Evolutionary conservation across 2,888 invertebrate genomes (phyloP).

Genomic region (Uloborus plumipes): DNA sequence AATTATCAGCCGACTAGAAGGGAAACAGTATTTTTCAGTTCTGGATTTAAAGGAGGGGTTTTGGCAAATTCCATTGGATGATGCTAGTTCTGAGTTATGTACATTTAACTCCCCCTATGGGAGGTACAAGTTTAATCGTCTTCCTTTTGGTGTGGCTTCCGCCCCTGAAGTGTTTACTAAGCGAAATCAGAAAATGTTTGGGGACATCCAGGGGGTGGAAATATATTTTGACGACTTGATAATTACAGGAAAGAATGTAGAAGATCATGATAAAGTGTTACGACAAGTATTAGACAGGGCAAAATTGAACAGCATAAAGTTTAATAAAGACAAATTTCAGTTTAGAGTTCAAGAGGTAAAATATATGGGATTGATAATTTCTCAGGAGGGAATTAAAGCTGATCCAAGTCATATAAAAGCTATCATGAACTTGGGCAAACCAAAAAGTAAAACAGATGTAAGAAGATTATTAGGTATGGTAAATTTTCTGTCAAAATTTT

Average conservation of each 20-base stretch:
- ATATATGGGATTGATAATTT: neutral
- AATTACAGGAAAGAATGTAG: neutral
- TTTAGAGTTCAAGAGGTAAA: neutral
- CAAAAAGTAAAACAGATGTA: neutral
- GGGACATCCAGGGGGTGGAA: slow-evolving; percentile 12
- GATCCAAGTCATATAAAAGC: neutral
- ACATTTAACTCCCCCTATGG: no score
- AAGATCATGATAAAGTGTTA: slow-evolving; percentile 2
- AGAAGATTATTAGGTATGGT: slow-evolving; percentile 4
- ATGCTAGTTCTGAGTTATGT: no score
- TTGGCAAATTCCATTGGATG: no score
- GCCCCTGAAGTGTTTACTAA: no score
- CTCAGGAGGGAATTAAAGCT: neutral
- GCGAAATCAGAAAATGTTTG: slow-evolving; percentile 13
- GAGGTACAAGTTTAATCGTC: no score
- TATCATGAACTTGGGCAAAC: no score
- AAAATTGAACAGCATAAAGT: no score
- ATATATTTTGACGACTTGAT: slow-evolving; percentile 22
- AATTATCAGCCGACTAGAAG: slow-evolving; percentile 10
- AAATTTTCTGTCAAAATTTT: slow-evolving; percentile 10
- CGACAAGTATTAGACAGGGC: slow-evolving; percentile 1
- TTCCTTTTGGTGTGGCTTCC: no score
- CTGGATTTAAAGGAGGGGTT: no score
- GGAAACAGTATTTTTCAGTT: no score
- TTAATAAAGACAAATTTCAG: neutral